Base-by-base conservation (phyloP, 2,888 invertebrate genomes). In the Amaurobius ferox region DNA sequence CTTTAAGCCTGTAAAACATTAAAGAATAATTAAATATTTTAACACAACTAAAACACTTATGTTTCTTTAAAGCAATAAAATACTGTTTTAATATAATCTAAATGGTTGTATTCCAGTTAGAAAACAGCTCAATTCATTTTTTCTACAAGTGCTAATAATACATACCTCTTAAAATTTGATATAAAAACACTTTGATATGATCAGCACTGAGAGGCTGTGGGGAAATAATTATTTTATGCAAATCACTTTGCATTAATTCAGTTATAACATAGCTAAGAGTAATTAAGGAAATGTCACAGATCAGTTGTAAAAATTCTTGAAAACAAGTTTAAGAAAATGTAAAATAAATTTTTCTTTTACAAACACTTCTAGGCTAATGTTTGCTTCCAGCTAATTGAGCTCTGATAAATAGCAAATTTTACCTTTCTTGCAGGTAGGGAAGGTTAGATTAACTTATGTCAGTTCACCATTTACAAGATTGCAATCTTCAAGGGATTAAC, bases 101-200 rank as follows among this genome's bases (percentile, higher is more conserved):
- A 35, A 35, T 5, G 5, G 6, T 7, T 7, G 35, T 7, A 35
- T 7, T 35, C 9, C 6, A 35, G 9, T 5, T 35, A 5, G 9
- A 35, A 35, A 35, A 35, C 6, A 35, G 35, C 9, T 35, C 9
- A 35, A 35, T 9, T 35, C n/a, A n/a, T 35, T 35, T 35, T 35
- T 5, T 35, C 35, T 35, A 35, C 6, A n/a, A 7, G 35, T 35
- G 9, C 35, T 9, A 55, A 55, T 3, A 44, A 6, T 13, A 93
- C 94, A 94, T 91, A 95, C 98, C 99, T 94, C 99, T 95, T 91
- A 99, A 94, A 93, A 99, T 99, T 94, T 99, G 99, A 93, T 99
- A 99, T 91, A 99, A 96, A 94, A 99, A 99, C 93, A 99, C 98
- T 95, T 99, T 99, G 93, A 99, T 98, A 94, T 99, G 99, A 93